Percentiles rank a stretch among this genome's conserved stretches.
These are phyloP conservation scores for Menura novaehollandiae DNA, from an alignment of 2,113 vertebrate genomes.

Conservation along the genomic window DNA sequence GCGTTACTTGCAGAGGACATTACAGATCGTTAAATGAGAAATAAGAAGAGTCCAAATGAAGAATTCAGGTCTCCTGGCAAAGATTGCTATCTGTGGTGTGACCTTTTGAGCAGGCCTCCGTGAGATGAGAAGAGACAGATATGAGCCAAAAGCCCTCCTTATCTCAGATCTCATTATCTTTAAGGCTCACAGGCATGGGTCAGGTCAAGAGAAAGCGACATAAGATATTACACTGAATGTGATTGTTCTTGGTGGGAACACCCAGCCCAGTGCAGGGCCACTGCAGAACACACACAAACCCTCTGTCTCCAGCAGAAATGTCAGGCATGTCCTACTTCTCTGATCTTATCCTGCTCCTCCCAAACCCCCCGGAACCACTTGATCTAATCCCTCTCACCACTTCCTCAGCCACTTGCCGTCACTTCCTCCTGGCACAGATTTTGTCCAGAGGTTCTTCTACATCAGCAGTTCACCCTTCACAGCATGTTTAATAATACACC, in stretches of 20 bases:
- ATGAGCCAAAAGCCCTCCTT: neutral
- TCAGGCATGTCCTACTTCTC: neutral
- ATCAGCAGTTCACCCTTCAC: neutral
- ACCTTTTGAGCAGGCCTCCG: neutral
- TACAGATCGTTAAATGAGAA: neutral
- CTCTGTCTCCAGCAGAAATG: neutral
- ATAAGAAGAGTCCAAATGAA: neutral
- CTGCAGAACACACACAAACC: neutral
- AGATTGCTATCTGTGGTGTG: neutral
- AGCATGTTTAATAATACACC: neutral
- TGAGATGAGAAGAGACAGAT: neutral
- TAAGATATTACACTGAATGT: neutral
- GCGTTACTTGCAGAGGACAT: neutral
- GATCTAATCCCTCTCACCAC: neutral
- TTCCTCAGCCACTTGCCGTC: neutral
- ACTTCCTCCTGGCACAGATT: neutral
- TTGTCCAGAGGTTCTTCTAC: neutral
- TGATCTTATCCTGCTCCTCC: neutral
- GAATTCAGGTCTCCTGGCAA: neutral
- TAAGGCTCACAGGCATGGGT: neutral
- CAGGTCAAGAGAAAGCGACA: neutral
- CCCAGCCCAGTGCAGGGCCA: neutral
- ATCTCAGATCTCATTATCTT: neutral
- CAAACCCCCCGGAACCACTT: neutral
- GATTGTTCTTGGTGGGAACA: neutral